Percentiles rank a stretch among this genome's conserved stretches.
phyloP scores from a whole-genome alignment of 1,140 invertebrate species.

The Leptinotarsa undecemlineata region DNA sequence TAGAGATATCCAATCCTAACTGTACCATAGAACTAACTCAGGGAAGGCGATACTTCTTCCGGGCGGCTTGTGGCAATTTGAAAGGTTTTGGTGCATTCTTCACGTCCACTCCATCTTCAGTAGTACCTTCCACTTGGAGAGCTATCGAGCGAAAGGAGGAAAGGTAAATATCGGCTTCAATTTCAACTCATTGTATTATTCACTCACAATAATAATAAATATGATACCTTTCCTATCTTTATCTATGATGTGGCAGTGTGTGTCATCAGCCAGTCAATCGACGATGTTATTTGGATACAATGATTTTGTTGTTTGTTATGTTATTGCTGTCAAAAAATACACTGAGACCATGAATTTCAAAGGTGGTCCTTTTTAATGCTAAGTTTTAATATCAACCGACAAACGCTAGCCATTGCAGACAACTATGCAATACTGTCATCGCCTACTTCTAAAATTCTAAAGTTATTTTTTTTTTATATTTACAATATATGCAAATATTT shows the following conservation, averaged over 20 bases:
- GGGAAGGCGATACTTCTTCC: slow-evolving; percentile 84
- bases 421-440: not conserved
- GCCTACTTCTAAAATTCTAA: not conserved
- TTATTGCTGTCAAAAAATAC: too few relatives aligned
- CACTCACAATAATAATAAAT: too few relatives aligned
- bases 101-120: slow-evolving; percentile 74
- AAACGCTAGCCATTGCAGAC: too few relatives aligned
- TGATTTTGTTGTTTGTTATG: too few relatives aligned
- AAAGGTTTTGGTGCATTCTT: slow-evolving; percentile 84
- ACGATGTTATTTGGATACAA: not conserved
- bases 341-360: too few relatives aligned
- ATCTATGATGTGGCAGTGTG: too few relatives aligned
- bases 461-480: too few relatives aligned
- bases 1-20: slow-evolving; percentile 67
- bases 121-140: slow-evolving; percentile 90
- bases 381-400: too few relatives aligned
- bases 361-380: too few relatives aligned
- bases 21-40: slow-evolving; percentile 73
- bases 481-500: not conserved
- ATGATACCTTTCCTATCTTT: too few relatives aligned
- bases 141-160: slow-evolving; percentile 70
- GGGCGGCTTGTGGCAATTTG: slow-evolving; percentile 85
- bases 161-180: slow-evolving; percentile 42
- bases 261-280: too few relatives aligned
- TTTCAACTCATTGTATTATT: too few relatives aligned